Base-by-base conservation (phyloP, 1,140 invertebrate species). In the Drosophila nikananu region DNA sequence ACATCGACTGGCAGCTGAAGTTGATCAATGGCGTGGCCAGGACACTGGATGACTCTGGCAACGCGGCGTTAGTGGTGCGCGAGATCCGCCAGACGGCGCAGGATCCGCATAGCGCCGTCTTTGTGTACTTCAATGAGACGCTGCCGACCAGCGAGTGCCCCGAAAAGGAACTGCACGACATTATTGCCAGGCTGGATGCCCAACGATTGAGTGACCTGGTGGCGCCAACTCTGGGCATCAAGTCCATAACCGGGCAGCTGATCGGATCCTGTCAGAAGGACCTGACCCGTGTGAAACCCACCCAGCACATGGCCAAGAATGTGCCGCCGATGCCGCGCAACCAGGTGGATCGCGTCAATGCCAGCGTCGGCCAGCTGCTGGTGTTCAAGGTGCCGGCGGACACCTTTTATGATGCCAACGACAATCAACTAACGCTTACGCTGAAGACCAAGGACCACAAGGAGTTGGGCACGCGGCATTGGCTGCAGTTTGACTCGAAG, bases 361-460 rank as follows among this genome's bases (percentile, higher is more conserved):
- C 96, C 25, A 96, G 95, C 9, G 95, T 96, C 49, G 97, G 97
- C 44, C 95, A 96, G 89, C 93, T 98, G 71, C 94, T 98, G 5
- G 94, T 97, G 0, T 97, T 95, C 91, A 96, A 95, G 93, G 97
- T 99, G 57, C 96, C 96, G 10, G 95, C 96, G 75, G 97, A 98
- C 84, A 97, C 97, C 1, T 99, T 98, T 94, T 98, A 96, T 91
- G 98, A 99, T 94, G 95, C 95, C 2, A 96, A 98, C 92, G 97
- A 98, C 92, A 96, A 96, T 21, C 95, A 95, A 64, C 19, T 90
- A 3, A 95, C 95, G 51, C 94, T 98, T 72, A 95, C 95, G 3
- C 93, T 99, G 0, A 94, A 96, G 15, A 96, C 95, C 35, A 95
- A 95, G 48, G 96, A 98, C 71, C 94, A 96, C 49, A 94, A 95